Conservation (phyloP, 2,797 vertebrate genomes). For the Liparis tanakae region DNA sequence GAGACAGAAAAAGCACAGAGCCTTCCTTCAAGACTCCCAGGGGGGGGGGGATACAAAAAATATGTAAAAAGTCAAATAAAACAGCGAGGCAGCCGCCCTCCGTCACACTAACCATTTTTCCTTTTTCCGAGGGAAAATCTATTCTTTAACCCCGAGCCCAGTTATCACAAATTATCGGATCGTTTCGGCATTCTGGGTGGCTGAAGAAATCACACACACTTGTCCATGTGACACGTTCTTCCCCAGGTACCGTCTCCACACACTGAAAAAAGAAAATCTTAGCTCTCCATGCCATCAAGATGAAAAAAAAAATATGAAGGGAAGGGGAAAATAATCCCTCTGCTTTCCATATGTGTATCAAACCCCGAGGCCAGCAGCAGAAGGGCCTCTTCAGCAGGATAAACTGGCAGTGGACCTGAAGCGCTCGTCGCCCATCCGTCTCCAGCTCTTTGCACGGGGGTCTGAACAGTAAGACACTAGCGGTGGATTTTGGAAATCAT, state of each 20-base stretch:
- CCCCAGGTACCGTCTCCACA: not conserved
- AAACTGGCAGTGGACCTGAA: constrained; percentile 38
- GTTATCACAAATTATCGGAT: not conserved
- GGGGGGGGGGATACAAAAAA: not conserved
- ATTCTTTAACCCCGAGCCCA: not conserved
- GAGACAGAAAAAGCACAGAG: constrained; percentile 60
- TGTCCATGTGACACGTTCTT: not conserved
- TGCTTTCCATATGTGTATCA: constrained; percentile 3
- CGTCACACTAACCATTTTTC: not conserved
- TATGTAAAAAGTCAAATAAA: too few species aligned
- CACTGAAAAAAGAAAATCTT: not conserved
- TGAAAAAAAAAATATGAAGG: not conserved
- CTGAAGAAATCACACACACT: not conserved
- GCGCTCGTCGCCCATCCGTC: constrained; percentile 36
- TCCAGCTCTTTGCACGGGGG: not conserved
- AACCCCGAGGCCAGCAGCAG: constrained; percentile 26
- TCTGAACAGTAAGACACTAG: constrained; percentile 2
- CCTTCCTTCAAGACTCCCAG: constrained; percentile 49
- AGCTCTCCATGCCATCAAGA: not conserved
- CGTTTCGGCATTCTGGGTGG: not conserved
- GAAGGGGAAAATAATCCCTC: not conserved
- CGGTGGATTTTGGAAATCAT: too few species aligned
- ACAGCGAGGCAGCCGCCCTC: not conserved
- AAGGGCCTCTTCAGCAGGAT: constrained; percentile 28
- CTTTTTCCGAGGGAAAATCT: not conserved